These are phyloP conservation scores for Eueremaeus valkanovi DNA, from an alignment of 2,888 invertebrate species.

Conservation along the genomic window DNA sequence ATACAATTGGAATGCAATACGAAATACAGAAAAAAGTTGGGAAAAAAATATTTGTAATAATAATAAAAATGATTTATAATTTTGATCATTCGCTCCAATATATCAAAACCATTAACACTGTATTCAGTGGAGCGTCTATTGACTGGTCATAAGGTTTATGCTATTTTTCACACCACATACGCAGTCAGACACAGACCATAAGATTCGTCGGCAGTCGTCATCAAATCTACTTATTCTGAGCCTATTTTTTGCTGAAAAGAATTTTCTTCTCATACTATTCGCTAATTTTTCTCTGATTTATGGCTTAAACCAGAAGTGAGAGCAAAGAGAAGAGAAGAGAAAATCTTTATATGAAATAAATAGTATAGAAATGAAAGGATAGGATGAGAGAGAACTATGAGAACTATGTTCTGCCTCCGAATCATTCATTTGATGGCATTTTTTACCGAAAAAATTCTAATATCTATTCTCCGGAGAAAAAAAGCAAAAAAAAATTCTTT, in stretches of 20 bases:
- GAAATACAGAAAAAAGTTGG: no score
- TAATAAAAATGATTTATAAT: not conserved
- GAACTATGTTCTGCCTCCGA: not conserved
- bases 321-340: not conserved
- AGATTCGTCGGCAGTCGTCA: not conserved
- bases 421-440: not conserved
- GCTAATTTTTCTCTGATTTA: not conserved
- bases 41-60: no score
- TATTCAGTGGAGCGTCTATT: not conserved
- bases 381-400: not conserved
- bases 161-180: not conserved
- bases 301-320: not conserved
- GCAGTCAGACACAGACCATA: not conserved
- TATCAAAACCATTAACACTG: not conserved
- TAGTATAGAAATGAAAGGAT: not conserved
- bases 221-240: not conserved
- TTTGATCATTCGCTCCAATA: not conserved
- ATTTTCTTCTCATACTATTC: not conserved
- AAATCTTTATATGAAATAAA: not conserved
- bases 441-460: not conserved
- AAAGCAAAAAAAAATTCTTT: not conserved
- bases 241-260: not conserved
- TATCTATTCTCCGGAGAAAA: not conserved
- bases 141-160: not conserved
- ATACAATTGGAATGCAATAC: no score